These are phyloP conservation scores for Arnoldichthys spilopterus DNA, from an alignment of 2,797 vertebrate genomes.

Conservation along the genomic window DNA sequence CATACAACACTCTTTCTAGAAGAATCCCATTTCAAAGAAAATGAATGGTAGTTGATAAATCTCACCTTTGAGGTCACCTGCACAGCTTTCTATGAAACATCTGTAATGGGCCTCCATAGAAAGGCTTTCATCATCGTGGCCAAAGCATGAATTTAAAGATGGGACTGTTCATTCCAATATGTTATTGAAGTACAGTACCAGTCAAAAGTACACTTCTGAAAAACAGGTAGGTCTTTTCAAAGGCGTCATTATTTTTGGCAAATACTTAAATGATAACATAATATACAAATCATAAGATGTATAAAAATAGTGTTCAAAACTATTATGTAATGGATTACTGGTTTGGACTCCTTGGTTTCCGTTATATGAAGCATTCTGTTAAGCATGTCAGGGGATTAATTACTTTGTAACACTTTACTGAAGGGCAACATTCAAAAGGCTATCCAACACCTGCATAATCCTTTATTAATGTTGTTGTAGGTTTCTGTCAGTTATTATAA, in stretches of 20 bases:
- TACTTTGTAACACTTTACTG: neutral
- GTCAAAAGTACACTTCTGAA: conserved; percentile 7
- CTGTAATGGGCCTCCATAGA: neutral
- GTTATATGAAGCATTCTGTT: neutral
- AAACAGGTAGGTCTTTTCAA: neutral
- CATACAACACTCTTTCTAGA: neutral
- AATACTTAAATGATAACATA: neutral
- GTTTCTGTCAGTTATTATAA: too few relatives aligned
- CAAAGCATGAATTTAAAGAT: neutral
- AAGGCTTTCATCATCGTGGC: neutral
- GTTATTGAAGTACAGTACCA: conserved; percentile 3
- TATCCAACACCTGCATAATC: too few relatives aligned
- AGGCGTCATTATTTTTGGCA: neutral
- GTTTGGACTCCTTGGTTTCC: neutral
- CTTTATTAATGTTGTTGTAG: too few relatives aligned
- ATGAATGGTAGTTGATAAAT: neutral
- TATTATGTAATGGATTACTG: too few relatives aligned
- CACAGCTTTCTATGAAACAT: neutral
- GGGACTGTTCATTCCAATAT: neutral
- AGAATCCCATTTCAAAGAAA: neutral
- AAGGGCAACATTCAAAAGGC: too few relatives aligned
- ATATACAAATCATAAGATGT: neutral
- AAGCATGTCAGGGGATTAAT: neutral
- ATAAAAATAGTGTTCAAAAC: neutral
- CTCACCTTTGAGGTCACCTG: neutral